phyloP scores from a whole-genome alignment of 2,888 invertebrate genomes.

The Drosophila colorata region DNA sequence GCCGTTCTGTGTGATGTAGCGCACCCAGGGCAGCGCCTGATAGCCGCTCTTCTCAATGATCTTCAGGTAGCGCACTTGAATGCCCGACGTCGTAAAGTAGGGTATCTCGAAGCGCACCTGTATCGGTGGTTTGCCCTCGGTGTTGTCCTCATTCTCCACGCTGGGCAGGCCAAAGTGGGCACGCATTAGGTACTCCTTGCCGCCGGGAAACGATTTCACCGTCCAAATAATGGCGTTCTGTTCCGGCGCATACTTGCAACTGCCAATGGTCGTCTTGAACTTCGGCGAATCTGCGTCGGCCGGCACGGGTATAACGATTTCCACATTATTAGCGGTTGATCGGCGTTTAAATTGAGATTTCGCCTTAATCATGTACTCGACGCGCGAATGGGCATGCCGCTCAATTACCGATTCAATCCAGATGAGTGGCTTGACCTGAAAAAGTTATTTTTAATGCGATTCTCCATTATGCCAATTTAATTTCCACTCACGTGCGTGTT shows the following conservation, averaged over 20 bases:
- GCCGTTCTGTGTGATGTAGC: slow-evolving; percentile 99
- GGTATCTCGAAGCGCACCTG: slow-evolving; percentile 99
- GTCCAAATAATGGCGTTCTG: slow-evolving; percentile 99
- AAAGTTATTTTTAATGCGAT: background rate
- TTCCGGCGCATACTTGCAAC: slow-evolving; percentile 98
- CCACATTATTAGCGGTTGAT: slow-evolving; percentile 99
- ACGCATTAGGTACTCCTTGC: slow-evolving; percentile 98
- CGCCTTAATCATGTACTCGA: slow-evolving; percentile 99
- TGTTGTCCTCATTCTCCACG: slow-evolving; percentile 94
- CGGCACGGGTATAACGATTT: slow-evolving; percentile 98
- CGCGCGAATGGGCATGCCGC: slow-evolving; percentile 97
- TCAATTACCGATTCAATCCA: slow-evolving; percentile 99
- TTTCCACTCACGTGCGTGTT: slow-evolving; percentile 92
- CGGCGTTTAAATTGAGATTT: slow-evolving; percentile 99
- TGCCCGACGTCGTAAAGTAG: slow-evolving; percentile 99
- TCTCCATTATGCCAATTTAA: background rate
- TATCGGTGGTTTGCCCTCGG: slow-evolving; percentile 98
- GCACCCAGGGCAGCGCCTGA: slow-evolving; percentile 99
- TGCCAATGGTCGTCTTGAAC: slow-evolving; percentile 98
- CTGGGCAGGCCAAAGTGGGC: slow-evolving; percentile 99
- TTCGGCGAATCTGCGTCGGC: slow-evolving; percentile 99
- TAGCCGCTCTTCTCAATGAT: slow-evolving; percentile 99
- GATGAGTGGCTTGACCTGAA: slow-evolving; percentile 93
- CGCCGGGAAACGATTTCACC: slow-evolving; percentile 98
- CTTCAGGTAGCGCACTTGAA: slow-evolving; percentile 90